Conservation (phyloP, 2,797 vertebrate genomes). For the Botia almorhae region DNA sequence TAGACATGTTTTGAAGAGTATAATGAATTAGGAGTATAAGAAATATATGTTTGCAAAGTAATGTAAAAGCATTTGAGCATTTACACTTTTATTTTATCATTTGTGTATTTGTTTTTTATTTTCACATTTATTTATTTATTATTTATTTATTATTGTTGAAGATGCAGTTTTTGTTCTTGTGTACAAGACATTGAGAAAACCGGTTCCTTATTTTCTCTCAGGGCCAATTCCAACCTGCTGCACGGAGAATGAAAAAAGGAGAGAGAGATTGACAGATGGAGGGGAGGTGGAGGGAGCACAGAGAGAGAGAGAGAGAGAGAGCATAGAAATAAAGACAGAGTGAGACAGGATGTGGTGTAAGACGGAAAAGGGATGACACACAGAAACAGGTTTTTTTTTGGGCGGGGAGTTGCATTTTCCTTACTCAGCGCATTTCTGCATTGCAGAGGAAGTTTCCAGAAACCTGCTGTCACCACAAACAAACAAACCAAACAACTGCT, state of each 20-base stretch:
- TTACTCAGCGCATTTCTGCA: slow-evolving; percentile 46
- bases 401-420: not conserved
- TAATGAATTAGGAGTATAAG: no score
- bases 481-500: slow-evolving; percentile 4
- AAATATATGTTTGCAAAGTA: no score
- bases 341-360: slow-evolving; percentile 20
- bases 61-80: no score
- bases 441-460: slow-evolving; percentile 53
- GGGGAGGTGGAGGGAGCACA: not conserved
- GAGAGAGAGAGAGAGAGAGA: not conserved
- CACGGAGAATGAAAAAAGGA: not conserved
- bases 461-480: slow-evolving; percentile 23
- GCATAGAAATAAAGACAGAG: slow-evolving; percentile 5
- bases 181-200: no score
- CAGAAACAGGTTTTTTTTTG: slow-evolving; percentile 1
- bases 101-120: no score
- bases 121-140: no score
- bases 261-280: slow-evolving; percentile 11
- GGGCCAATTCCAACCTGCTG: not conserved
- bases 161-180: no score
- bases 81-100: no score
- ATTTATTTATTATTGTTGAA: no score
- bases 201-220: not conserved
- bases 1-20: no score
- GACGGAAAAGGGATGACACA: not conserved